phyloP scores from a whole-genome alignment of 1,140 invertebrate species.

The Mactra quadrangularis region DNA sequence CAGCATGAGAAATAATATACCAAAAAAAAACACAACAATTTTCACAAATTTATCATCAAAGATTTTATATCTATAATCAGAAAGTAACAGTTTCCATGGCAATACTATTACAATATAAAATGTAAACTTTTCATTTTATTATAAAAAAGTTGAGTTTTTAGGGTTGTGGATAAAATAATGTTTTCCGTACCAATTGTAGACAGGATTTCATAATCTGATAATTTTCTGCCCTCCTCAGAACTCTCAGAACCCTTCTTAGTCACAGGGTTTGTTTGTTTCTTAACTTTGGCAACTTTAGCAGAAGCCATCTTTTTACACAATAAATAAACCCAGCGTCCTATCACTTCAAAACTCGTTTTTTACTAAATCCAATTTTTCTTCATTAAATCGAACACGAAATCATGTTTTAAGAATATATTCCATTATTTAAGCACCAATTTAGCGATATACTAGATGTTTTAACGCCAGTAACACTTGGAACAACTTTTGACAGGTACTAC shows the following conservation, averaged over 20 bases:
- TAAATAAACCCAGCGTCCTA: no score
- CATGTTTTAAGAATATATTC: not conserved
- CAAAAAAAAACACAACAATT: no score
- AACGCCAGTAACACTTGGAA: constrained; percentile 18
- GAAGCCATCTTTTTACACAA: constrained; percentile 57
- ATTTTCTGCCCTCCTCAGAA: constrained; percentile 54
- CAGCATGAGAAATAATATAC: no score
- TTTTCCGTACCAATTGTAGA: constrained; percentile 59
- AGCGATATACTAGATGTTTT: not conserved
- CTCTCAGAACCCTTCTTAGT: constrained; percentile 37
- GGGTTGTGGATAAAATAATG: no score
- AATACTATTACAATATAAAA: no score
- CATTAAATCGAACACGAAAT: not conserved
- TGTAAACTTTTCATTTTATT: no score
- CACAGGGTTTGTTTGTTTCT: constrained; percentile 41
- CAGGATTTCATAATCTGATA: constrained; percentile 60
- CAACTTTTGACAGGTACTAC: constrained; percentile 36
- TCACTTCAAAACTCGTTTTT: not conserved
- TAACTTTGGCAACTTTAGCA: constrained; percentile 68
- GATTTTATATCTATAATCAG: no score
- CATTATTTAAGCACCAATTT: not conserved
- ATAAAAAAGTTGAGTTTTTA: no score
- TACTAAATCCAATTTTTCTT: not conserved
- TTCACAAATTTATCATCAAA: no score
- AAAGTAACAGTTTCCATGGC: no score